Evolutionary conservation across 2,888 invertebrate genomes (phyloP).

Genomic region (Calephelis perditalis): DNA sequence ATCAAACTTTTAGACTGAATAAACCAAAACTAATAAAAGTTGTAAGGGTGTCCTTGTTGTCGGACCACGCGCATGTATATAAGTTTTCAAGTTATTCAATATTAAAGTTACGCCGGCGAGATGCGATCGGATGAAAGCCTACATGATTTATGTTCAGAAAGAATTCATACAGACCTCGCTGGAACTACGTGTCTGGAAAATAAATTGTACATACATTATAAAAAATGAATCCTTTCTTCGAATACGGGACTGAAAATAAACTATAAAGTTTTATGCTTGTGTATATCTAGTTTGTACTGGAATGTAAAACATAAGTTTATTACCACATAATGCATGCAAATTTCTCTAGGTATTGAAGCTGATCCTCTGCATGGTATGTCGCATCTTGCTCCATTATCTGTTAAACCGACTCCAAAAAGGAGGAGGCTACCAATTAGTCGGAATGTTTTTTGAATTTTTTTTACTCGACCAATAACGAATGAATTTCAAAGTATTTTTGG

Average conservation of each 20-base stretch:
- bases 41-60: constrained; percentile 2
- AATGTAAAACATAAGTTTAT: too few species aligned
- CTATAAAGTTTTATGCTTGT: not conserved
- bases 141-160: constrained; percentile 10
- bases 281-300: not conserved
- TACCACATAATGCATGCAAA: too few species aligned
- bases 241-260: not conserved
- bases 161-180: constrained; percentile 9
- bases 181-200: constrained; percentile 3
- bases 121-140: constrained; percentile 8
- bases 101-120: constrained; percentile 2
- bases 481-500: too few species aligned
- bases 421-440: too few species aligned
- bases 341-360: too few species aligned
- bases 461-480: too few species aligned
- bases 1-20: not conserved
- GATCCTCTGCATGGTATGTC: too few species aligned
- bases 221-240: not conserved
- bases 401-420: too few species aligned
- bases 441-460: too few species aligned
- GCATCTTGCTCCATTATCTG: too few species aligned
- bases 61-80: not conserved
- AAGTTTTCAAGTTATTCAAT: constrained; percentile 11
- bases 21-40: constrained; percentile 9
- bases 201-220: not conserved